A percentile compares a stretch with the other conserved stretches of the same genome.
Evolutionary conservation across 92 coral and sea anemone genomes (phyloP).

Genomic region (Bergia puertoricense): DNA sequence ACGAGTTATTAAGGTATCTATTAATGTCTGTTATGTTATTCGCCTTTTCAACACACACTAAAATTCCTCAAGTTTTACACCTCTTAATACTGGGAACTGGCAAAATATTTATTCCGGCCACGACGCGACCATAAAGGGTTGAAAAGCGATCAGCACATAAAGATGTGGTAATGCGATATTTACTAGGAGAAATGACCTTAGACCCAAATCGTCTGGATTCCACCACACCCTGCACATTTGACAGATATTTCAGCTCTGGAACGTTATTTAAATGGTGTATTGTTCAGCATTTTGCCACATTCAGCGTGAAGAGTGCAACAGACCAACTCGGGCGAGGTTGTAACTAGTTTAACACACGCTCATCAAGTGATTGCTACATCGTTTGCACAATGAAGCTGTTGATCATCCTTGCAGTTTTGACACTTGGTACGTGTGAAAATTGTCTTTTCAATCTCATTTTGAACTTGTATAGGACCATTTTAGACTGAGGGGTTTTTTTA

Average conservation of each 20-base stretch:
- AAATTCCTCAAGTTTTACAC: no score
- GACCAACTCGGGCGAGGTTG: neutral
- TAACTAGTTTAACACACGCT: neutral
- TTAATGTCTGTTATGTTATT: no score
- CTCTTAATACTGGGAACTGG: no score
- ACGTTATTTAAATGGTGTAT: neutral
- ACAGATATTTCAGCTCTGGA: neutral
- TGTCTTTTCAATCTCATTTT: neutral
- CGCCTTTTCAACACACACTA: no score
- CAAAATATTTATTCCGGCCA: neutral
- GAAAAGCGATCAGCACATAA: neutral
- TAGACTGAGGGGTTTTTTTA: neutral
- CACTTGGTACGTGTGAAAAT: neutral
- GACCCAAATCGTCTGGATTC: neutral
- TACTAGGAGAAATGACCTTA: neutral
- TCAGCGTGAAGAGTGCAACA: neutral
- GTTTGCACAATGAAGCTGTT: neutral
- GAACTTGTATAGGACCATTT: neutral
- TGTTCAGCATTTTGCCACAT: neutral
- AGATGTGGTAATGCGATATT: neutral
- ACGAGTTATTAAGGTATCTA: no score
- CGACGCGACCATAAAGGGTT: neutral
- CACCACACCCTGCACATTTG: slow-evolving; percentile 4
- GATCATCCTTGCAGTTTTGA: neutral
- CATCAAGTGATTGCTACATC: neutral